These are phyloP conservation scores for Bettongia penicillata DNA, from an alignment of 2,113 vertebrate species.

Conservation along the genomic window DNA sequence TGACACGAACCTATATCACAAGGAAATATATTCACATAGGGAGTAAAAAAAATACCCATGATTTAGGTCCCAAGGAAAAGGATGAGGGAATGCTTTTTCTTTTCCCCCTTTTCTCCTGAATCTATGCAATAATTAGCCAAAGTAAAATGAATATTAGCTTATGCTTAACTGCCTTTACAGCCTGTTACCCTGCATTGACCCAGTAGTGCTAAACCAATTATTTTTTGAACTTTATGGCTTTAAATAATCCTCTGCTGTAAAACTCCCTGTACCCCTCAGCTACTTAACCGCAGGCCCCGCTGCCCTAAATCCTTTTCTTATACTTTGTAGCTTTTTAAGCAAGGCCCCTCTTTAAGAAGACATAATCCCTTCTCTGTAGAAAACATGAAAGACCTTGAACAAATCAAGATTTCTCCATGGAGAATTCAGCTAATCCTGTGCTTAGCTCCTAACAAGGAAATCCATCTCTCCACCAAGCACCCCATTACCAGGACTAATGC, in stretches of 20 bases:
- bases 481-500: constrained; percentile 91
- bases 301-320: constrained; percentile 92
- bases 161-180: constrained; percentile 88
- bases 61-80: constrained; percentile 69
- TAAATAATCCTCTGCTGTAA: constrained; percentile 92
- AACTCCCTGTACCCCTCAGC: constrained; percentile 90
- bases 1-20: constrained; percentile 26
- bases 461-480: constrained; percentile 90
- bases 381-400: constrained; percentile 95
- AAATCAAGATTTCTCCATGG: constrained; percentile 93
- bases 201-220: constrained; percentile 91
- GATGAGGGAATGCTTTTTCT: constrained; percentile 64
- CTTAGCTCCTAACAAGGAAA: constrained; percentile 94
- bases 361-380: constrained; percentile 93
- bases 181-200: constrained; percentile 86
- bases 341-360: constrained; percentile 90
- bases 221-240: constrained; percentile 92
- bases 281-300: constrained; percentile 88
- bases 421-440: constrained; percentile 93
- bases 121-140: constrained; percentile 87
- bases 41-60: neutral
- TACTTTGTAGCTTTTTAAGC: constrained; percentile 92
- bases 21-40: neutral
- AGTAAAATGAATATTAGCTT: constrained; percentile 91
- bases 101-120: constrained; percentile 72